Percentiles rank a stretch among this genome's conserved stretches.
Conservation (phyloP, 2,113 vertebrate genomes). For the Lampris megalopsis region DNA sequence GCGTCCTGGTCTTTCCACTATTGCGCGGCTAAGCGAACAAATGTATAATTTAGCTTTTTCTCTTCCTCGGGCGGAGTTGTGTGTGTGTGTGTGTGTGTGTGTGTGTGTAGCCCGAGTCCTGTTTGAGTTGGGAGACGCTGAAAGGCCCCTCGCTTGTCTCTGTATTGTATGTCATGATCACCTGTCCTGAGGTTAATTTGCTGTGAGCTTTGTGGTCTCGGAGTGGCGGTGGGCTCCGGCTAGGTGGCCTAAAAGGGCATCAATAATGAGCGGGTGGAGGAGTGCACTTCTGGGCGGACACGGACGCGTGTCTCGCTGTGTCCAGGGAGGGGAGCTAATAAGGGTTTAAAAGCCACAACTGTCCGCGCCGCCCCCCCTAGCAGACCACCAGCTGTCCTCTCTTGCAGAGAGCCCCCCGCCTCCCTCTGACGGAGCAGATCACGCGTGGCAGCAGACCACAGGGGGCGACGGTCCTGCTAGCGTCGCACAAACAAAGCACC, state of each 20-base stretch:
- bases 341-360: conserved; percentile 88
- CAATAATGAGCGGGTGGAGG: conserved; percentile 84
- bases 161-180: conserved; percentile 54
- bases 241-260: conserved; percentile 77
- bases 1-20: neutral
- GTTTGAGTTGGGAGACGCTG: neutral
- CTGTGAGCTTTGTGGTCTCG: conserved; percentile 75
- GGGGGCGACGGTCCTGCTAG: conserved; percentile 72
- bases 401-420: conserved; percentile 79
- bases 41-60: conserved; percentile 33
- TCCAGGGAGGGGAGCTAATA: conserved; percentile 84
- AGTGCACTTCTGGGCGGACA: conserved; percentile 74
- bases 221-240: conserved; percentile 61
- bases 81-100: too few species aligned
- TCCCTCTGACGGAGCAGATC: conserved; percentile 81
- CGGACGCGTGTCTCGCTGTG: conserved; percentile 73
- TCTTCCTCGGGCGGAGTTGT: neutral
- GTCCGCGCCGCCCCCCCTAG: conserved; percentile 82
- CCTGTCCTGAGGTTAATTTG: conserved; percentile 76
- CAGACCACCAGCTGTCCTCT: conserved; percentile 79
- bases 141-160: conserved; percentile 25
- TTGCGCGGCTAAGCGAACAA: neutral
- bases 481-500: conserved; percentile 67
- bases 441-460: conserved; percentile 65
- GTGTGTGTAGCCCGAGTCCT: too few species aligned